Base-by-base conservation (phyloP, 2,113 vertebrate genomes). In the Rhizomys pruinosus region DNA sequence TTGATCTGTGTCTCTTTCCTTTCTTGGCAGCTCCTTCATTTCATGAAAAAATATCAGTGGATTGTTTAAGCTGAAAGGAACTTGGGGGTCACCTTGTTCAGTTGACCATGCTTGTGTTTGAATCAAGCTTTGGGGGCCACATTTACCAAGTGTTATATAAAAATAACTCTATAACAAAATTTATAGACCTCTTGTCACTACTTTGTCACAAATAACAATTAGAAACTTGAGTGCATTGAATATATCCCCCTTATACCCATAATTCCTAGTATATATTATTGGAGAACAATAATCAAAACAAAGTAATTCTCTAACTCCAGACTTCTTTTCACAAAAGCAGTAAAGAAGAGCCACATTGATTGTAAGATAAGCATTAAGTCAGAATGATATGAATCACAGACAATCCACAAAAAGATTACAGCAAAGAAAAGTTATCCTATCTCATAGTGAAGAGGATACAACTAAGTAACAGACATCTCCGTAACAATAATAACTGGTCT, bases 231-330 rank as follows among this genome's bases (percentile, higher is more conserved):
- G 10, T 82, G 23, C 71, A 5, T 85, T 90, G 61, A 2, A 78
- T 92, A 92, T n/a, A 63, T 5, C n/a, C 37, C 7, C 29, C 52
- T 79, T 87, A 25, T 8, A 52, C 66, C 12, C 3, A 23, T 9
- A 94, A 94, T 79, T 12, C 66, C 74, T 86, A 71, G 5, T 22
- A 17, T 63, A 32, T 3, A 16, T 74, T 84, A 47, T 25, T 47
- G 16, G n/a, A n/a, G 19, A 95, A 73, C 63, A 76, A 68, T 47
- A 92, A 57, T 87, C 84, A 87, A 79, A 94, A 80, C 29, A 29
- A 68, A 87, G 87, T 90, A 76, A 39, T 76, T 39, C 19, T 71
- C 27, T 19, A 55, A 52, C 19, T 27, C 34, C 52, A 42, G 69
- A 92, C 71, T 84, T 25, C 19, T 80, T 29, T 84, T 44, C 34